These are phyloP conservation scores for Cistogaster globosa DNA, from an alignment of 2,888 invertebrate genomes.

Conservation along the genomic window DNA sequence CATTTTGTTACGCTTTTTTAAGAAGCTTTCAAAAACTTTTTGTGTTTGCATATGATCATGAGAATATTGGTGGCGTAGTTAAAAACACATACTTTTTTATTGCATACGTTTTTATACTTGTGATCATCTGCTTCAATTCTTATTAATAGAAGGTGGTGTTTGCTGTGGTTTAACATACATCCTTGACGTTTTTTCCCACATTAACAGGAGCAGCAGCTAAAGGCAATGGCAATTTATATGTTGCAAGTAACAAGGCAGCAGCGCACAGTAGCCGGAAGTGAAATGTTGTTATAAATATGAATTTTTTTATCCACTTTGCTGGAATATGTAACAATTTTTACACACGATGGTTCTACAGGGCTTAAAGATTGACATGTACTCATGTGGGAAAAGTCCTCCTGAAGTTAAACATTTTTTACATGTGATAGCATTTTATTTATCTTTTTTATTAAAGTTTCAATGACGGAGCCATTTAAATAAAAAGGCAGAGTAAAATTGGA, in stretches of 20 bases:
- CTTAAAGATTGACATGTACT: too few species aligned
- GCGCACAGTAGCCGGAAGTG: neutral
- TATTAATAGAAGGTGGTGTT: constrained; percentile 40
- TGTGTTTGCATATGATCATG: constrained; percentile 62
- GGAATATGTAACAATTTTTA: too few species aligned
- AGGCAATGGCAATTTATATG: constrained; percentile 13
- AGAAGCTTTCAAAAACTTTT: constrained; percentile 20
- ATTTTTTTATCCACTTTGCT: too few species aligned
- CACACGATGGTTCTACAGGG: too few species aligned
- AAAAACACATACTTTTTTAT: constrained; percentile 5
- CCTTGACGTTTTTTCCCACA: constrained; percentile 81
- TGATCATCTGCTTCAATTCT: neutral
- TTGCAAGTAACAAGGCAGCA: constrained; percentile 11
- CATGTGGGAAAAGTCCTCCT: too few species aligned
- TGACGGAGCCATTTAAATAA: too few species aligned
- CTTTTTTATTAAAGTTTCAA: too few species aligned
- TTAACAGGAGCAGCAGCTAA: constrained; percentile 70
- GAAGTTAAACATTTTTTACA: too few species aligned
- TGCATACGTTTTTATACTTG: neutral
- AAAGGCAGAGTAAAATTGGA: too few species aligned
- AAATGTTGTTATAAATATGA: too few species aligned
- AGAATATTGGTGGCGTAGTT: constrained; percentile 43
- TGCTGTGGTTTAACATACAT: constrained; percentile 73
- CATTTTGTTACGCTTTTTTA: constrained; percentile 47
- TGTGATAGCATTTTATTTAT: too few species aligned